Percentiles rank a stretch among this genome's conserved stretches.
Conservation (phyloP, 2,113 vertebrate species). For the Lutjanus erythropterus region DNA sequence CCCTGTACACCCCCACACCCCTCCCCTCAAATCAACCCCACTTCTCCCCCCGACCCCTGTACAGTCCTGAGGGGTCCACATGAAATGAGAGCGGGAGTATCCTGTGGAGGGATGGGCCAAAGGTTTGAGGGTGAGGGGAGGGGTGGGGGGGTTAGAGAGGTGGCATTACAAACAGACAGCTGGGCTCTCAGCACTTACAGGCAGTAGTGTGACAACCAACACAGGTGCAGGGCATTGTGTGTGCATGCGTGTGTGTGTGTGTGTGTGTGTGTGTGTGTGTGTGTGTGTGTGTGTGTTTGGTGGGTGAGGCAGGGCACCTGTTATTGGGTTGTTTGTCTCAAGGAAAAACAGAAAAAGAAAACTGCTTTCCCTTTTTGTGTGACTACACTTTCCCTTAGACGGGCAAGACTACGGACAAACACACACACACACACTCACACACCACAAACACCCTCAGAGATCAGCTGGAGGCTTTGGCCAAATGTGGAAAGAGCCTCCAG, state of each 20-base stretch:
- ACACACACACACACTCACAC: not conserved
- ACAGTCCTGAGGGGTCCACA: slow-evolving; percentile 36
- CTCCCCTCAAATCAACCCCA: not conserved
- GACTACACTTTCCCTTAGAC: slow-evolving; percentile 19
- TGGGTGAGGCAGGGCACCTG: slow-evolving; percentile 63
- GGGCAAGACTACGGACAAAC: not conserved
- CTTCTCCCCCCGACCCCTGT: not conserved
- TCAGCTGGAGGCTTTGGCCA: not conserved
- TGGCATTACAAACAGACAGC: slow-evolving; percentile 78
- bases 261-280: slow-evolving; percentile 51
- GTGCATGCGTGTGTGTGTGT: slow-evolving; percentile 54
- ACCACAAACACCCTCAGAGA: not conserved
- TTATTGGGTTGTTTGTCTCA: slow-evolving; percentile 56
- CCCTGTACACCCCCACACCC: not conserved
- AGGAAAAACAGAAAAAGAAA: slow-evolving; percentile 7
- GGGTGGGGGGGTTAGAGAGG: slow-evolving; percentile 47
- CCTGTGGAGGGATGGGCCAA: slow-evolving; percentile 47
- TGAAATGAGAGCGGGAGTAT: slow-evolving; percentile 67
- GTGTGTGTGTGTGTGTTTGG: slow-evolving; percentile 54
- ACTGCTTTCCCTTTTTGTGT: slow-evolving; percentile 38
- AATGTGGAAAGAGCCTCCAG: not conserved
- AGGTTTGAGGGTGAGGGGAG: slow-evolving; percentile 27
- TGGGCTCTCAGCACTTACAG: slow-evolving; percentile 75
- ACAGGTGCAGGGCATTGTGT: slow-evolving; percentile 78
- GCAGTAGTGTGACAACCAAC: slow-evolving; percentile 70